Evolutionary conservation across 1,140 invertebrate genomes (phyloP).

Genomic region (Macrosteles quadrilineatus): DNA sequence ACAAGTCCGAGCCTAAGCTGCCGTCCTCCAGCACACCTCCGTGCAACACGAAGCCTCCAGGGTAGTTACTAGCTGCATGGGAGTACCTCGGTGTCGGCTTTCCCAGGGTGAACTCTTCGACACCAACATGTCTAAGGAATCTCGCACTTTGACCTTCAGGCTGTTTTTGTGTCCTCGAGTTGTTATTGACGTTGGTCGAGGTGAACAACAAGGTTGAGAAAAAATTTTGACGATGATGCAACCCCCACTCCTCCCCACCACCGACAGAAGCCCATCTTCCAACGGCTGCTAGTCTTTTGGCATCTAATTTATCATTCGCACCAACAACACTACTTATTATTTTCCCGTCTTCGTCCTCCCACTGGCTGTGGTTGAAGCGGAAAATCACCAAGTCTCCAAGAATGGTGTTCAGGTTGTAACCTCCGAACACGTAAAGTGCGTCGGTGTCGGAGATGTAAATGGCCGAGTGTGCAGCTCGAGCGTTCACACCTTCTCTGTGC

Average conservation of each 20-base stretch:
- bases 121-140: slow-evolving; percentile 9
- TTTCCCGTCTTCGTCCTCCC: slow-evolving; percentile 73
- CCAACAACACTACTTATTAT: slow-evolving; percentile 48
- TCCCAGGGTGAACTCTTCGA: slow-evolving; percentile 17
- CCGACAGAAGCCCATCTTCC: not conserved
- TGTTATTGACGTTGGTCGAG: not conserved
- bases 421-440: slow-evolving; percentile 89
- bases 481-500: slow-evolving; percentile 72
- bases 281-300: not conserved
- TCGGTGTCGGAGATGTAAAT: slow-evolving; percentile 78
- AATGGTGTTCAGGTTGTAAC: slow-evolving; percentile 87
- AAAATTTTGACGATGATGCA: slow-evolving; percentile 4
- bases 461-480: slow-evolving; percentile 82
- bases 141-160: slow-evolving; percentile 7
- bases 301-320: slow-evolving; percentile 1
- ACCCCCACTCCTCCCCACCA: not conserved
- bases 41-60: slow-evolving; percentile 80
- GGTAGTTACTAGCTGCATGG: slow-evolving; percentile 71
- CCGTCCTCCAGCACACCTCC: slow-evolving; percentile 84
- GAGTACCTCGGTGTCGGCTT: slow-evolving; percentile 70
- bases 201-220: slow-evolving; percentile 10
- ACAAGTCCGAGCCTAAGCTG: slow-evolving; percentile 81
- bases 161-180: slow-evolving; percentile 7
- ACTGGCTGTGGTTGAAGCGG: slow-evolving; percentile 74
- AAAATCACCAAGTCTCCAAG: slow-evolving; percentile 74